phyloP scores from a whole-genome alignment of 53 echinoderm and acorn worm species.

The Astropecten irregularis region DNA sequence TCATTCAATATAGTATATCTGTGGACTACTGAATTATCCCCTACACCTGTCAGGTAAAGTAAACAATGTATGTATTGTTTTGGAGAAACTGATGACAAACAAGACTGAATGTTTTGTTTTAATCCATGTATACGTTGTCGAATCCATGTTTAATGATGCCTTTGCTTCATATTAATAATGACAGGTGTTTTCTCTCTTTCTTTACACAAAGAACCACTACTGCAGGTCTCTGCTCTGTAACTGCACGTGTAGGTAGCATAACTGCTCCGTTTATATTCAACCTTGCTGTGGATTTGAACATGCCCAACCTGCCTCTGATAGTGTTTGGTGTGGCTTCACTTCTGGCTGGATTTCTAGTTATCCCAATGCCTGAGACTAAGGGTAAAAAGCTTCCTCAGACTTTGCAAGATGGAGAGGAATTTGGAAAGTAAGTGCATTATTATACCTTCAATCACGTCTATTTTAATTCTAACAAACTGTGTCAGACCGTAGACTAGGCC shows the following conservation, averaged over 20 bases:
- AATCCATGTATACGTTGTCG: too few species aligned
- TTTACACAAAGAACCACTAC: too few species aligned
- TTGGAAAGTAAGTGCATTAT: constrained; percentile 57
- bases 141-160: too few species aligned
- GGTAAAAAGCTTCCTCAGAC: constrained; percentile 64
- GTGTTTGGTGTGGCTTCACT: constrained; percentile 23
- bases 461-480: too few species aligned
- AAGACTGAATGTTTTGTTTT: too few species aligned
- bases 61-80: too few species aligned
- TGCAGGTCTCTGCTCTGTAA: constrained; percentile 34
- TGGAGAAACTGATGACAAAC: too few species aligned
- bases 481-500: too few species aligned
- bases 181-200: too few species aligned
- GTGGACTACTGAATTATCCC: constrained; percentile 70
- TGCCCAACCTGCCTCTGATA: neutral
- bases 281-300: neutral
- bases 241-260: constrained; percentile 39
- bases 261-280: constrained; percentile 14
- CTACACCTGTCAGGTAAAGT: constrained; percentile 72
- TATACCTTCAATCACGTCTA: too few species aligned
- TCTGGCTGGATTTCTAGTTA: neutral
- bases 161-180: too few species aligned
- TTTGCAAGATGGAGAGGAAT: constrained; percentile 58
- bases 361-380: constrained; percentile 31
- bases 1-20: constrained; percentile 73